Base-by-base conservation (phyloP, 2,797 vertebrate species). In the Cyprinodon diabolis region DNA sequence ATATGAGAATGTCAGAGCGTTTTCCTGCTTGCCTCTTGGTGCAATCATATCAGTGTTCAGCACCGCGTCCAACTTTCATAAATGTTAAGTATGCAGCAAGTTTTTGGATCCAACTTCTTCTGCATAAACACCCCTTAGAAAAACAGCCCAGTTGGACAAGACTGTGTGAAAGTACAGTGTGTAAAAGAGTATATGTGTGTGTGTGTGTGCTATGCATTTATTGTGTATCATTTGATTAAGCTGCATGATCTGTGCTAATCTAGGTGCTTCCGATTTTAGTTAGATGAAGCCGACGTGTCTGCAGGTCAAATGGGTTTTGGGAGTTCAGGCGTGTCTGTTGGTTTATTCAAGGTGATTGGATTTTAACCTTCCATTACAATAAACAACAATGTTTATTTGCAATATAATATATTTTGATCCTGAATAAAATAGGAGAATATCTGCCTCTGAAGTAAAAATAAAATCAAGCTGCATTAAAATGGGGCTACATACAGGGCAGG, bases 41-140 rank as follows among this genome's bases (percentile, higher is more conserved):
- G 96, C 96, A 97, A 97, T 97, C 96, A 96, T 95, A 94, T 94
- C 95, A 96, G 96, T 96, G 96, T 95, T 95, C 95, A 89, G 94
- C 40, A 93, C 94, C 91, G 93, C 95, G 95, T 96, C 95, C 96
- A 96, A 84, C 92, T 95, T 96, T 95, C 94, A 94, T 95, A 94
- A 95, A 95, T 96, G 95, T 96, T 90, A 96, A 96, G 95, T 93
- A 93, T 95, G 93, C 91, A 86, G 84, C 74, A 84, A 87, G 86
- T 88, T 94, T 91, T 77, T 90, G 91, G 79, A 82, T 93, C 85
- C 91, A 91, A 89, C 90, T 93, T 94, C 91, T 87, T 91, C 90
- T 81, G 89, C 90, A 92, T 91, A 93, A 93, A 92, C 93, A 93
- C 88, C 76, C 87, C 88, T 88, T 87, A 90, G 83, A 87, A 91